Conservation (phyloP, 2,113 vertebrate genomes). For the Spermophilus dauricus region DNA sequence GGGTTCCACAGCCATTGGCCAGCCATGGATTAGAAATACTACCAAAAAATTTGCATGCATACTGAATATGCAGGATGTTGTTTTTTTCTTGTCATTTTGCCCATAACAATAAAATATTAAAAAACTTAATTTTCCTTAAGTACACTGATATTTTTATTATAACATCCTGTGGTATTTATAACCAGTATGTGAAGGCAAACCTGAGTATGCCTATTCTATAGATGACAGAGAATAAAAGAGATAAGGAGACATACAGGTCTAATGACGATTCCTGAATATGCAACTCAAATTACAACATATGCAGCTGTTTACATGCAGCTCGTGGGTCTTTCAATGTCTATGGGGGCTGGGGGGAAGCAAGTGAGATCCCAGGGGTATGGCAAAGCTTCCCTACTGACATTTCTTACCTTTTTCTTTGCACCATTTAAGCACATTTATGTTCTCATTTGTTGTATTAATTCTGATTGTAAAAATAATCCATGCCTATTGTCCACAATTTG, state of each 20-base stretch:
- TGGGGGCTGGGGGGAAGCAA: not conserved
- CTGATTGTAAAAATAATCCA: slow-evolving; percentile 44
- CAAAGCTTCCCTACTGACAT: not conserved
- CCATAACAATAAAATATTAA: not conserved
- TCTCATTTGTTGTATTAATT: slow-evolving; percentile 24
- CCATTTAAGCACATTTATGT: slow-evolving; percentile 17
- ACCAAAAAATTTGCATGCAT: too few species aligned
- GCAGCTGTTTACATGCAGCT: not conserved
- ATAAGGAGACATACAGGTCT: not conserved
- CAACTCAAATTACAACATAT: not conserved
- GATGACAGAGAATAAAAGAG: not conserved
- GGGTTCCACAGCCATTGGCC: not conserved
- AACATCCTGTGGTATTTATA: not conserved
- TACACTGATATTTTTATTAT: not conserved
- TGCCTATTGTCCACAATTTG: not conserved
- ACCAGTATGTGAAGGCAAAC: not conserved
- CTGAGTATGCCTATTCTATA: not conserved
- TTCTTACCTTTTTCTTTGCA: not conserved
- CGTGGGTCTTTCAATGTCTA: not conserved
- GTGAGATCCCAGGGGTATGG: too few species aligned
- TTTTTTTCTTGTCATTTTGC: not conserved
- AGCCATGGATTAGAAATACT: not conserved
- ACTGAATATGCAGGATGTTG: not conserved
- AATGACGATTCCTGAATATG: not conserved
- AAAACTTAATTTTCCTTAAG: slow-evolving; percentile 23